These are phyloP conservation scores for Enteromius anoplus DNA, from an alignment of 2,797 vertebrate genomes.

Conservation along the genomic window DNA sequence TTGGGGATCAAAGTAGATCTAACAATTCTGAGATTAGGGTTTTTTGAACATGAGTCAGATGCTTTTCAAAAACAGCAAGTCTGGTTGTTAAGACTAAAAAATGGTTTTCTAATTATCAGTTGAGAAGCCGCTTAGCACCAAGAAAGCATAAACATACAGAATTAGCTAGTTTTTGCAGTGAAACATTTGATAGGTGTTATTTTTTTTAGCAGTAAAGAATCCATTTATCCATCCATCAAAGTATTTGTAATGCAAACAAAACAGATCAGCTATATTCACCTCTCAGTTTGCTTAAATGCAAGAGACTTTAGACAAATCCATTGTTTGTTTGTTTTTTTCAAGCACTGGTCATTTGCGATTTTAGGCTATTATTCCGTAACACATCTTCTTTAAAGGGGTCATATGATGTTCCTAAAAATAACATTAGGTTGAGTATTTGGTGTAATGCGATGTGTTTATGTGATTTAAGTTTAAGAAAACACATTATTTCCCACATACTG, in stretches of 20 bases:
- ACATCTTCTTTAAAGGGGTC: background rate
- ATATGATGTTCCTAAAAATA: too few species aligned
- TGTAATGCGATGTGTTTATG: too few species aligned
- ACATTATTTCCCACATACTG: too few species aligned
- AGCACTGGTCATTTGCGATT: background rate
- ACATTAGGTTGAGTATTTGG: too few species aligned
- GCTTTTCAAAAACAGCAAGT: slow-evolving; percentile 10
- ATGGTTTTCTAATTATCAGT: slow-evolving; percentile 17
- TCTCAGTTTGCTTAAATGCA: background rate
- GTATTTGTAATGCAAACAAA: slow-evolving; percentile 7
- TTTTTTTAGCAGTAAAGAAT: background rate
- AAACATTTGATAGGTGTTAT: background rate
- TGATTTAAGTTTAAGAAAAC: too few species aligned
- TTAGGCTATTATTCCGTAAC: background rate
- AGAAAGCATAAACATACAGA: slow-evolving; percentile 3
- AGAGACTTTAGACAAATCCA: background rate
- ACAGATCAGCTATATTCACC: background rate
- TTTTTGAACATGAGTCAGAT: slow-evolving; percentile 26
- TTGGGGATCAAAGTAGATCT: slow-evolving; percentile 28
- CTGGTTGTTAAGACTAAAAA: slow-evolving; percentile 17
- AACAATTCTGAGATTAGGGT: slow-evolving; percentile 23
- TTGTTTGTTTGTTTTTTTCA: background rate
- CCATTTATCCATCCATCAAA: background rate
- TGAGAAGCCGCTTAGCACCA: background rate
- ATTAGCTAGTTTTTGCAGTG: background rate